Evolutionary conservation across 2,797 vertebrate species (phyloP), one percentile per base, ranked within the genome.

Genomic region (Acrossocheilus fasciatus): DNA sequence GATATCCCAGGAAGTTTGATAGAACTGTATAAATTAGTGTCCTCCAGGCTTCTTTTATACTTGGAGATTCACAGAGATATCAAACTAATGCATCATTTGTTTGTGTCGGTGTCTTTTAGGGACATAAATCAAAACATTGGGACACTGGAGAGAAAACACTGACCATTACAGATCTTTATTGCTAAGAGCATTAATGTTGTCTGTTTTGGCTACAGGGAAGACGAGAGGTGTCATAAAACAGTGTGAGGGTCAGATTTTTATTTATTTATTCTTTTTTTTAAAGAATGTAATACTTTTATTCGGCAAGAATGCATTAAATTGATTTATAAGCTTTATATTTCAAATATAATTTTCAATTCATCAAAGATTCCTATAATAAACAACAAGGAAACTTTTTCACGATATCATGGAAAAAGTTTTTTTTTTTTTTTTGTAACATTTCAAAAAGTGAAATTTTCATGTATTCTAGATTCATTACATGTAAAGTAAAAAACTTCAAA

Each of bases 1-100:
- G 74, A 88, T 88, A 84, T 87, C 88, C 73, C 69, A 68, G 85
- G 47, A 90, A 87, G 83, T 90, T 90, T 87, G 78, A 90, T 73
- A 81, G 57, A 52, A 78, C 76, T 70, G 88, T 45, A 90, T 84
- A 83, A 81, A 88, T 87, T 75, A 86, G 87, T 69, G 62, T 88
- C 81, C 64, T 74, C 23, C 45, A 78, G 76, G 81, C 87, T 47
- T 78, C 41, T 86, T 88, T 84, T 82, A 62, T 26, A 69, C 57
- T 77, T 82, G 76, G 74, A 54, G 52, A 86, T 82, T 36, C 45
- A 50, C 54, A 34, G 34, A n/a, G 69, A 75, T 84, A 78, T 87
- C 74, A 83, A 62, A 54, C 11, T 52, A 62, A 47, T 83, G 82
- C 18, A 74, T 87, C 36, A 76, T 86, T 84, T 87, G 43, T 86